These are phyloP conservation scores for Salvelinus fontinalis DNA, from an alignment of 2,113 vertebrate genomes.

Conservation along the genomic window DNA sequence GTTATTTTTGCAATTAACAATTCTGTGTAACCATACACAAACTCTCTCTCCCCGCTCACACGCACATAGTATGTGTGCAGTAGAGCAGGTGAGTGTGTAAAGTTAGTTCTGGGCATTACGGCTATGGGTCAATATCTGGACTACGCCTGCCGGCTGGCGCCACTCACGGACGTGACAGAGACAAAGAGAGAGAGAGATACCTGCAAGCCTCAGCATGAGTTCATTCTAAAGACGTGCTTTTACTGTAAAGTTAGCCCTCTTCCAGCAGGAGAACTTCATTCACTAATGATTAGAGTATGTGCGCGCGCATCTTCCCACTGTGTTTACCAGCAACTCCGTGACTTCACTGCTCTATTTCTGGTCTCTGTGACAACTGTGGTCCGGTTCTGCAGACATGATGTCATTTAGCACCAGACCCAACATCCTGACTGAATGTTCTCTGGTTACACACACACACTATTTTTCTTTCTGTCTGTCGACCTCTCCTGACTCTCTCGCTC, in stretches of 20 bases:
- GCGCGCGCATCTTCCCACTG: conserved; percentile 21
- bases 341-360: conserved; percentile 76
- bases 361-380: conserved; percentile 61
- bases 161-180: neutral
- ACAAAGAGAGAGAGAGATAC: neutral
- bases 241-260: neutral
- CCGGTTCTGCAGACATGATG: conserved; percentile 60
- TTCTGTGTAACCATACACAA: no score
- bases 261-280: neutral
- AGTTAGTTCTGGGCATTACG: no score
- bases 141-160: neutral
- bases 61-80: no score
- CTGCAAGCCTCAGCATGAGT: conserved; percentile 9
- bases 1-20: no score
- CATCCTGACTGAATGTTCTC: conserved; percentile 38
- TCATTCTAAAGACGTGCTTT: neutral
- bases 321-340: conserved; percentile 70
- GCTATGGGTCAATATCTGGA: neutral
- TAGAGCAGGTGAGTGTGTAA: no score
- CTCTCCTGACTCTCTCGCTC: no score
- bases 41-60: no score
- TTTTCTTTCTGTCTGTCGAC: neutral
- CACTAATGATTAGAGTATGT: conserved; percentile 5
- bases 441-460: conserved; percentile 23
- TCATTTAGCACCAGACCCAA: conserved; percentile 65